phyloP scores from a whole-genome alignment of 23 tunicate species.

The Styela plicata region DNA sequence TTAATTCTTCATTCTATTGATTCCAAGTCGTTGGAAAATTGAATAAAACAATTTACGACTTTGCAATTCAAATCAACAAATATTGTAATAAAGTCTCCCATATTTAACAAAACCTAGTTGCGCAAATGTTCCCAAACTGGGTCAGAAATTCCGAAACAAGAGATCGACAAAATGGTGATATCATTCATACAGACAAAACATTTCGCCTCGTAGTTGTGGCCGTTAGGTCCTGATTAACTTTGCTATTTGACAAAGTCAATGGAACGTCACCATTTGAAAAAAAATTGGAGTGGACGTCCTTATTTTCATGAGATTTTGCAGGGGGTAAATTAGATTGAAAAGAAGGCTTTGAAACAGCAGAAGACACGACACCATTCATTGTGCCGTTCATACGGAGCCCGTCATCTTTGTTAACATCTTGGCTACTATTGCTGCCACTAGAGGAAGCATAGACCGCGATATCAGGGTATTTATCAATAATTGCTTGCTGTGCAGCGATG shows the following conservation, averaged over 20 bases:
- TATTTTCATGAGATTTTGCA: not conserved
- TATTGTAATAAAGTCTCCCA: no score
- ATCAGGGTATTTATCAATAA: conserved; percentile 25
- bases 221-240: no score
- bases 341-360: not conserved
- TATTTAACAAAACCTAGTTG: no score
- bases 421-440: conserved; percentile 15
- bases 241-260: not conserved
- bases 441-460: conserved; percentile 25
- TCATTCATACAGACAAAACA: no score
- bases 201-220: no score
- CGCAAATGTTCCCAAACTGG: no score
- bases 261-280: not conserved
- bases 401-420: not conserved
- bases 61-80: no score
- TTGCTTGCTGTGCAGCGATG: conserved; percentile 77
- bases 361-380: not conserved
- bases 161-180: no score
- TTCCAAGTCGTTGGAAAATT: no score
- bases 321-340: not conserved
- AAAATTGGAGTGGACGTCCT: not conserved
- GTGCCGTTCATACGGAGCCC: not conserved
- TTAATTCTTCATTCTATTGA: no score
- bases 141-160: no score
- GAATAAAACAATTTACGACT: no score